phyloP scores from a whole-genome alignment of 2,797 vertebrate species.

The Lutjanus campechanus region DNA sequence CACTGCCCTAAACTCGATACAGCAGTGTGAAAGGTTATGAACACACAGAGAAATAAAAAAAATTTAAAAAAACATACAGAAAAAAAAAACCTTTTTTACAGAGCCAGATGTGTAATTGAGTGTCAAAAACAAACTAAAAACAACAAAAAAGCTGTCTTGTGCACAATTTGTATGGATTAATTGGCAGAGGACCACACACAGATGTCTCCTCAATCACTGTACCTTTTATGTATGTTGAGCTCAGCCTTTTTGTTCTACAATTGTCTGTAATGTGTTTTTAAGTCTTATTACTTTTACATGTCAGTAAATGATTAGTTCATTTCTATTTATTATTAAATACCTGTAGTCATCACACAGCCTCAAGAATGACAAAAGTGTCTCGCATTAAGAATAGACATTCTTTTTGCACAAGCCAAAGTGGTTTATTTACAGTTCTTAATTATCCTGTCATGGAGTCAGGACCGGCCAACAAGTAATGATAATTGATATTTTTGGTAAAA shows the following conservation, averaged over 20 bases:
- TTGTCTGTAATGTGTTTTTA: not conserved
- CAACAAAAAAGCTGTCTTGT: too few species aligned
- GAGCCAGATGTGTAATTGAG: too few species aligned
- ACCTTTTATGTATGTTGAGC: not conserved
- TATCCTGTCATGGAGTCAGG: not conserved
- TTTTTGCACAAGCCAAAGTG: not conserved
- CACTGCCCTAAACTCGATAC: not conserved
- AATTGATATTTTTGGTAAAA: not conserved
- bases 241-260: not conserved
- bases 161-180: too few species aligned
- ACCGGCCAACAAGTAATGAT: not conserved
- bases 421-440: not conserved
- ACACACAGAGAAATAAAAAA: not conserved
- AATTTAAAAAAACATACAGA: too few species aligned
- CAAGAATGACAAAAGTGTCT: not conserved
- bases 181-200: too few species aligned
- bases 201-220: too few species aligned
- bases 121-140: too few species aligned
- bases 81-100: too few species aligned
- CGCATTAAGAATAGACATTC: not conserved
- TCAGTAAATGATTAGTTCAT: not conserved
- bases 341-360: not conserved
- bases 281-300: not conserved
- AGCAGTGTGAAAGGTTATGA: constrained; percentile 6
- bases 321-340: not conserved